These are phyloP conservation scores for Amphipoea oculea DNA, from an alignment of 2,888 invertebrate genomes.

Conservation along the genomic window DNA sequence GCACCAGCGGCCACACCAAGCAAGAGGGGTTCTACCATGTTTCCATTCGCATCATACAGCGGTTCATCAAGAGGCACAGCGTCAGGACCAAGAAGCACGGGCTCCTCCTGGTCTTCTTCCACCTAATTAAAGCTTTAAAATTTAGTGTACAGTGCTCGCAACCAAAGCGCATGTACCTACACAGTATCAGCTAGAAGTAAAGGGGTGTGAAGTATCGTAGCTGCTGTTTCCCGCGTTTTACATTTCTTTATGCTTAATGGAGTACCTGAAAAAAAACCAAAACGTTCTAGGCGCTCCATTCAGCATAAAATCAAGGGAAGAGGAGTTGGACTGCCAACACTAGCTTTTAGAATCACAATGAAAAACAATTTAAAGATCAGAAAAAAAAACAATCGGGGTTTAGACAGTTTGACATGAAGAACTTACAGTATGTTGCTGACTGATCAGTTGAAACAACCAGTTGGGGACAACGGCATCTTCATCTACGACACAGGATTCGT, in stretches of 20 bases:
- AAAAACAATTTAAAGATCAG: background rate
- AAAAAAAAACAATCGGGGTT: background rate
- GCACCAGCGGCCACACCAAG: conserved; percentile 81
- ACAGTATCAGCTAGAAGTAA: conserved; percentile 19
- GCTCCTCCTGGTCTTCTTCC: conserved; percentile 59
- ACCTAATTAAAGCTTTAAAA: conserved; percentile 48
- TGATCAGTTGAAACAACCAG: conserved; percentile 85
- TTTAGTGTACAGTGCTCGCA: conserved; percentile 30
- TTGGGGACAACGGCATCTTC: conserved; percentile 83
- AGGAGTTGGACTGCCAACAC: background rate
- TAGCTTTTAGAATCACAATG: background rate
- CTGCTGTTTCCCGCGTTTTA: conserved; percentile 20
- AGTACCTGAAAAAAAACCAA: conserved; percentile 55
- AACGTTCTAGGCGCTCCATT: conserved; percentile 44
- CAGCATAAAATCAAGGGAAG: conserved; percentile 23
- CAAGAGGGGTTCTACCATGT: conserved; percentile 71
- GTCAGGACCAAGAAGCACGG: conserved; percentile 47
- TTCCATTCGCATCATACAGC: conserved; percentile 79
- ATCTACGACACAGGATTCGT: conserved; percentile 79
- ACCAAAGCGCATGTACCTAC: conserved; percentile 1
- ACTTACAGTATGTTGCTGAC: conserved; percentile 81
- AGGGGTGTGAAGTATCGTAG: conserved; percentile 19
- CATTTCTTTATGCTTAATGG: conserved; percentile 58
- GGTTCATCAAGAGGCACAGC: conserved; percentile 71
- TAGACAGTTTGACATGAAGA: background rate